Evolutionary conservation across 2,797 vertebrate genomes (phyloP).

Genomic region (Erpetoichthys calabaricus): DNA sequence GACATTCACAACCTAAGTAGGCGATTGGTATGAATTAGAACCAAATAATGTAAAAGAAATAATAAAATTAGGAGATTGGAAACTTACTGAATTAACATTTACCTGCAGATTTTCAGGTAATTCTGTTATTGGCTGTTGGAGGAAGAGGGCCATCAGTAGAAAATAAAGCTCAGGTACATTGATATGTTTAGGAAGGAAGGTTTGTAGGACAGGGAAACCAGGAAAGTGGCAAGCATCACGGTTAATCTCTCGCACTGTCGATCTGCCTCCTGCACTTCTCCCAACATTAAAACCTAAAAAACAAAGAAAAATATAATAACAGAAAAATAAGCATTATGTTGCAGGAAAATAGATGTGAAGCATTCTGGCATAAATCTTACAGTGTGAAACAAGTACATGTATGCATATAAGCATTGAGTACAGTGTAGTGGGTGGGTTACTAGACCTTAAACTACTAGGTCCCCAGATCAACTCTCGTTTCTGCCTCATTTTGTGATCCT

Average conservation of each 20-base stretch:
- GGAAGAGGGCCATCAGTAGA: conserved; percentile 91
- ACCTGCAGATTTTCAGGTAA: conserved; percentile 97
- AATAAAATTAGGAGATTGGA: not conserved
- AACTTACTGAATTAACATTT: conserved; percentile 60
- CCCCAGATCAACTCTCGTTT: too few species aligned
- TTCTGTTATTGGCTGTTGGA: conserved; percentile 90
- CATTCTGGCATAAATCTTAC: not conserved
- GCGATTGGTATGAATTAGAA: too few species aligned
- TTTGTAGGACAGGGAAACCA: conserved; percentile 82
- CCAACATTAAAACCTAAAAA: conserved; percentile 86
- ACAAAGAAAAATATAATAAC: not conserved
- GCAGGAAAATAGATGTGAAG: not conserved
- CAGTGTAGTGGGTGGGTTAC: too few species aligned
- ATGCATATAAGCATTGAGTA: too few species aligned
- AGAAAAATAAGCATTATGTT: not conserved
- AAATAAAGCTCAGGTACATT: conserved; percentile 95
- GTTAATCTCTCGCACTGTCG: conserved; percentile 86
- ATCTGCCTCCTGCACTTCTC: conserved; percentile 79
- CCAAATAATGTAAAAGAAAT: too few species aligned
- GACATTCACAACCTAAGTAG: too few species aligned
- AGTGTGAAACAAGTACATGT: too few species aligned
- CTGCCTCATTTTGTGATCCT: too few species aligned
- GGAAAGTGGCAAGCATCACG: conserved; percentile 91
- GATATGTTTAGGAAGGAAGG: conserved; percentile 90
- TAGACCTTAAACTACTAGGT: too few species aligned